Evolutionary conservation across 2,888 invertebrate species (phyloP).

Genomic region (Synergus japonicus): DNA sequence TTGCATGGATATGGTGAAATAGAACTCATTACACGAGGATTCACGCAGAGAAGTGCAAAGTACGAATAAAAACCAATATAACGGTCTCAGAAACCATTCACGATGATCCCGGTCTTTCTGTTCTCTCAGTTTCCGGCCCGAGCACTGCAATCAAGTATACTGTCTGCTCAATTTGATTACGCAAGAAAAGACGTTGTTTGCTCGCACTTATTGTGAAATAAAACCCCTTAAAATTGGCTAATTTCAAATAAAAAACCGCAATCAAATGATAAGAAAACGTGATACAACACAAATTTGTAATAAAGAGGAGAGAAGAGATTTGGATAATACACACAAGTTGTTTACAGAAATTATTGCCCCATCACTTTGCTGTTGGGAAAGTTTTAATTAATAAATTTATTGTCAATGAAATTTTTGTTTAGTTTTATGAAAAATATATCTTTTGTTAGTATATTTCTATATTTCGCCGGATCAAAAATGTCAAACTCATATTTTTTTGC

Average conservation of each 20-base stretch:
- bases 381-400: too few species aligned
- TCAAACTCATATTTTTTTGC: too few species aligned
- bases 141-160: background rate
- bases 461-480: too few species aligned
- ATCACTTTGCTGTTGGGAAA: too few species aligned
- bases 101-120: constrained; percentile 32
- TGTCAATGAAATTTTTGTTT: too few species aligned
- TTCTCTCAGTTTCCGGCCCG: constrained; percentile 30
- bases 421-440: too few species aligned
- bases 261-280: constrained; percentile 1
- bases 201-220: background rate
- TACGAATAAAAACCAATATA: constrained; percentile 37
- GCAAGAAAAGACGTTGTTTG: constrained; percentile 32
- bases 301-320: background rate
- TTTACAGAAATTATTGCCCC: too few species aligned
- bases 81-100: constrained; percentile 38
- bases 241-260: background rate
- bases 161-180: constrained; percentile 19
- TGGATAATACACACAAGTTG: background rate
- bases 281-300: background rate
- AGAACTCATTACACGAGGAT: constrained; percentile 29
- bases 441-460: too few species aligned
- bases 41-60: constrained; percentile 34
- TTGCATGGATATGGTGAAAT: constrained; percentile 30
- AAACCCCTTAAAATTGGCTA: constrained; percentile 17